Percentiles rank a stretch among this genome's conserved stretches.
Evolutionary conservation across 2,797 vertebrate genomes (phyloP).

Genomic region (Hoplostethus mediterraneus): DNA sequence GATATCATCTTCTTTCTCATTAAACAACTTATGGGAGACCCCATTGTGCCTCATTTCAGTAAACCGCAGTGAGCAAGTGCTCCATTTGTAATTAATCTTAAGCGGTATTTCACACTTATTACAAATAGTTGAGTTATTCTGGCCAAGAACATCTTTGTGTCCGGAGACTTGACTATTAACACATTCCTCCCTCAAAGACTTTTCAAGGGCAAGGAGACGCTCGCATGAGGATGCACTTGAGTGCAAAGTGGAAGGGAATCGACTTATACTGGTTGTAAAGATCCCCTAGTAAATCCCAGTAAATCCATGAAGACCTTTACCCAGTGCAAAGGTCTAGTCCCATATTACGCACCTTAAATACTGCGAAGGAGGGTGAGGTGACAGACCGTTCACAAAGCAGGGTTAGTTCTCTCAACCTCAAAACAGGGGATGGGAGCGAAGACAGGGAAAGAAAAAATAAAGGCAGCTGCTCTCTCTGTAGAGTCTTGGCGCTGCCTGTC

Average conservation of each 20-base stretch:
- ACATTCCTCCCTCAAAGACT: constrained; percentile 7
- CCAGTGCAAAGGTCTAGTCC: constrained; percentile 65
- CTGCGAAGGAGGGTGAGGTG: constrained; percentile 43
- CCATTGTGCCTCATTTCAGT: constrained; percentile 41
- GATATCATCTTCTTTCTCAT: constrained; percentile 45
- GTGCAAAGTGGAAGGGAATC: constrained; percentile 64
- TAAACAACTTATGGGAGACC: constrained; percentile 39
- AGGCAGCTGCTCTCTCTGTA: constrained; percentile 85
- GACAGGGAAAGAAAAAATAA: constrained; percentile 72
- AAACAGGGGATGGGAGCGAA: constrained; percentile 47
- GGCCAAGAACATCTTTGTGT: constrained; percentile 45
- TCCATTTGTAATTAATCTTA: constrained; percentile 26
- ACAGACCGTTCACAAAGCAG: constrained; percentile 46
- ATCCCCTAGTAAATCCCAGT: constrained; percentile 77
- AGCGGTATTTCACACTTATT: not conserved
- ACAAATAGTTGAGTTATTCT: constrained; percentile 9
- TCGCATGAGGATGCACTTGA: constrained; percentile 49
- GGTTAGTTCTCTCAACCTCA: constrained; percentile 58
- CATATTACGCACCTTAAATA: constrained; percentile 71
- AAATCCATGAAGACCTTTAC: constrained; percentile 73
- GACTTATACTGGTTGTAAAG: constrained; percentile 70
- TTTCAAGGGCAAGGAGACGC: constrained; percentile 75
- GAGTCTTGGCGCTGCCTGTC: constrained; percentile 79
- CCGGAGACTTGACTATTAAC: constrained; percentile 66
- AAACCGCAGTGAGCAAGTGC: constrained; percentile 24